Percentiles rank a stretch among this genome's conserved stretches.
These are phyloP conservation scores for Radopholus similis DNA, from an alignment of 1,140 invertebrate genomes.

Conservation along the genomic window DNA sequence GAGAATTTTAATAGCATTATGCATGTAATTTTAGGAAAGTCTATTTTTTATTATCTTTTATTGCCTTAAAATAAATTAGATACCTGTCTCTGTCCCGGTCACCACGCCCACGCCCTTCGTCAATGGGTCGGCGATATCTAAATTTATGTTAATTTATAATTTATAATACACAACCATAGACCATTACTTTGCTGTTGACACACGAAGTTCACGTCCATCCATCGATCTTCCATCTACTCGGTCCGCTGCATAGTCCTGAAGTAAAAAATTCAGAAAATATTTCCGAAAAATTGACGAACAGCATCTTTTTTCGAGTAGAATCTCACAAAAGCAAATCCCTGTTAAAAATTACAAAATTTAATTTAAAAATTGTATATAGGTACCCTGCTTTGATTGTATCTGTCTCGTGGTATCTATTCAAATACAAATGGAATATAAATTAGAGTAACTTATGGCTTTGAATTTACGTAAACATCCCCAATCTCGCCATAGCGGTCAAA, in stretches of 20 bases:
- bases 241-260: constrained; percentile 21
- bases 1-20: too few relatives aligned
- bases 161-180: neutral
- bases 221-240: constrained; percentile 24
- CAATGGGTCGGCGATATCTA: constrained; percentile 28
- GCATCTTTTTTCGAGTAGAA: constrained; percentile 30
- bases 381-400: constrained; percentile 23
- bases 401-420: constrained; percentile 27
- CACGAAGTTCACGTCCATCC: constrained; percentile 30
- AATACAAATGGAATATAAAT: too few relatives aligned
- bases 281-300: too few relatives aligned
- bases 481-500: constrained; percentile 40
- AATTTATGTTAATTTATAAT: neutral
- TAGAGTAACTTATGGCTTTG: neutral
- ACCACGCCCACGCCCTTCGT: constrained; percentile 26
- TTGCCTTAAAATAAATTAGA: too few relatives aligned
- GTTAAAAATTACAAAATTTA: too few relatives aligned
- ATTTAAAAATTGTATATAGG: too few relatives aligned
- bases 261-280: too few relatives aligned
- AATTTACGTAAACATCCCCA: constrained; percentile 27
- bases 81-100: too few relatives aligned
- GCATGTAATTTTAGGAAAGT: too few relatives aligned
- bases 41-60: too few relatives aligned
- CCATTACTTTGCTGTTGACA: constrained; percentile 32
- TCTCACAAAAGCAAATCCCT: constrained; percentile 34